Evolutionary conservation across 2,797 vertebrate genomes (phyloP).

Genomic region (Cygnus olor): DNA sequence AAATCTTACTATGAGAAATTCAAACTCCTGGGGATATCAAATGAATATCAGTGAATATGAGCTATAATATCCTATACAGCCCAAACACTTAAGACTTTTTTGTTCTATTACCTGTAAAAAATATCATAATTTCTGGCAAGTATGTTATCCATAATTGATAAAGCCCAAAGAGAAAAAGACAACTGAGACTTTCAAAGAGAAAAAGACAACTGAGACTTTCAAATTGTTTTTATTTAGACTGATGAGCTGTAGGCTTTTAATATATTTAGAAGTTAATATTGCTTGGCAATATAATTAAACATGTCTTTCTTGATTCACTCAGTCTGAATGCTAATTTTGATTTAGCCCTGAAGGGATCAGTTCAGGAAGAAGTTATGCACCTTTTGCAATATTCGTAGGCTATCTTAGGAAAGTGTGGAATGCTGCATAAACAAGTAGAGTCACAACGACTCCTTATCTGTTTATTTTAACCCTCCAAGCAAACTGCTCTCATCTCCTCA

Average conservation of each 20-base stretch:
- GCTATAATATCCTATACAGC: neutral
- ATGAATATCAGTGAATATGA: neutral
- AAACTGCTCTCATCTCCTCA: neutral
- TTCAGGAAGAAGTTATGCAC: slow-evolving; percentile 48
- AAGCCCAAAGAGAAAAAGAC: neutral
- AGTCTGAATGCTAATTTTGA: slow-evolving; percentile 51
- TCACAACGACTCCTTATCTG: slow-evolving; percentile 38
- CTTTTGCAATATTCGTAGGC: neutral
- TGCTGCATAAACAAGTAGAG: slow-evolving; percentile 60
- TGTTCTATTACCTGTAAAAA: neutral
- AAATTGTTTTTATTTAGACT: slow-evolving; percentile 17
- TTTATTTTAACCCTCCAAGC: slow-evolving; percentile 30
- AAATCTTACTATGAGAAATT: neutral
- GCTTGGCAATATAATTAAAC: slow-evolving; percentile 61
- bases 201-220: neutral
- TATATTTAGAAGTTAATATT: slow-evolving; percentile 59
- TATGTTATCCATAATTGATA: neutral
- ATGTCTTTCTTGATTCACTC: slow-evolving; percentile 54
- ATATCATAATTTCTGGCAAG: neutral
- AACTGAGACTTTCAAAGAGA: neutral
- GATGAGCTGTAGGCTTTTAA: slow-evolving; percentile 21
- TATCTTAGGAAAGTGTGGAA: slow-evolving; percentile 50
- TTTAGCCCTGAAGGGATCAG: slow-evolving; percentile 42
- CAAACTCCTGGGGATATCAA: neutral
- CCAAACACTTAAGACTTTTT: neutral